A percentile compares a stretch with the other conserved stretches of the same genome.
Conservation (phyloP, 2,797 vertebrate species). For the Sebastes hubbsi region DNA sequence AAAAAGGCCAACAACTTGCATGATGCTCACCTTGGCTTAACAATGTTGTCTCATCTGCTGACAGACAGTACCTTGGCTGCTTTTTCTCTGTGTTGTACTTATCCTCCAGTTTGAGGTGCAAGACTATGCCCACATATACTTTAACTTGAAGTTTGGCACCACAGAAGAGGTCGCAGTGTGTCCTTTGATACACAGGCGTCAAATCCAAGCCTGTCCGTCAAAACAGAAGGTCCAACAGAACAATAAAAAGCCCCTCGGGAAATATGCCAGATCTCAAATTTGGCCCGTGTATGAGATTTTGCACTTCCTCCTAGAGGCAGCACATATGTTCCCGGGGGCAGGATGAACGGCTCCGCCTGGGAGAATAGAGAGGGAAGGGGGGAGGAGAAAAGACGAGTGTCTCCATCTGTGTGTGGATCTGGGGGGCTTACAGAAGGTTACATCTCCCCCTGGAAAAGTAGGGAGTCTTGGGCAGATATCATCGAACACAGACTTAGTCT, state of each 20-base stretch:
- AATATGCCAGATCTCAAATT: constrained; percentile 63
- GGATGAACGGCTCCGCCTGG: constrained; percentile 65
- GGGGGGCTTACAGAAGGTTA: constrained; percentile 68
- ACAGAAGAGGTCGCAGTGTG: constrained; percentile 1
- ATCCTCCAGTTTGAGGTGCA: constrained; percentile 4
- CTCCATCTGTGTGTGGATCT: constrained; percentile 79
- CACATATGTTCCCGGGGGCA: constrained; percentile 78
- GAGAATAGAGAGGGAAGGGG: constrained; percentile 51
- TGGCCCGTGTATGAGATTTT: constrained; percentile 64
- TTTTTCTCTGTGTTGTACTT: background rate
- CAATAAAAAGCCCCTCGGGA: constrained; percentile 65
- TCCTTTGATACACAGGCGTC: constrained; percentile 13
- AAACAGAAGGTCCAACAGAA: constrained; percentile 60
- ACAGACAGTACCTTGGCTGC: background rate
- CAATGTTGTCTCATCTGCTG: constrained; percentile 7
- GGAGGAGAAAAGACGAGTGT: constrained; percentile 55
- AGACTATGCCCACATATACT: background rate
- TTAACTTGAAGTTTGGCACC: constrained; percentile 6
- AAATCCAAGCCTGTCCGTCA: constrained; percentile 49
- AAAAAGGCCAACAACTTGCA: constrained; percentile 33
- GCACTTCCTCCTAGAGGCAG: constrained; percentile 63
- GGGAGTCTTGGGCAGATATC: constrained; percentile 53
- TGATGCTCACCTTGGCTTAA: constrained; percentile 9
- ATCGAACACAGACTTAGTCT: constrained; percentile 35
- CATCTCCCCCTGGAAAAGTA: constrained; percentile 60